Conservation (phyloP, 2,113 vertebrate genomes). For the Ornithorhynchus anatinus region DNA sequence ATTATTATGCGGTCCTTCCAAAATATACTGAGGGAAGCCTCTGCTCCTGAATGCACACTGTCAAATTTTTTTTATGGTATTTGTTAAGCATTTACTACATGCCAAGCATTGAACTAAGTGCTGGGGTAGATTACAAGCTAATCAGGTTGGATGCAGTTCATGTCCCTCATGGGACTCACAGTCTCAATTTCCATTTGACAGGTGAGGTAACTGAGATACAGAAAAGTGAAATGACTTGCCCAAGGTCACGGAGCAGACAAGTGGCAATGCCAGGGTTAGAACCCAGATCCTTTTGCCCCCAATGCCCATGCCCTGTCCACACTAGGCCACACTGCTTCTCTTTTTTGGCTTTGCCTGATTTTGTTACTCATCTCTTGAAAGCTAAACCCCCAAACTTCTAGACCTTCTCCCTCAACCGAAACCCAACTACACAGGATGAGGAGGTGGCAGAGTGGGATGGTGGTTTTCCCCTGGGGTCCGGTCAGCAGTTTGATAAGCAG, state of each 20-base stretch:
- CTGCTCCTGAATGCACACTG: no score
- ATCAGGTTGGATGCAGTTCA: no score
- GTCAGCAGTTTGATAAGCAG: not conserved
- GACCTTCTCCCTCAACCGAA: not conserved
- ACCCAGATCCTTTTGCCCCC: not conserved
- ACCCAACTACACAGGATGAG: not conserved
- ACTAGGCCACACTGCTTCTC: not conserved
- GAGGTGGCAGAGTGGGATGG: not conserved
- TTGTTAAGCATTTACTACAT: accelerated
- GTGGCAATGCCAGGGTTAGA: not conserved
- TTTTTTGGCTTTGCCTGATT: not conserved
- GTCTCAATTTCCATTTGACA: not conserved
- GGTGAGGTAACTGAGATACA: not conserved
- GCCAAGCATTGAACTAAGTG: not conserved
- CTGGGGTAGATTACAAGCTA: no score
- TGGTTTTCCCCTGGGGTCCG: not conserved
- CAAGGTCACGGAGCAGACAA: not conserved
- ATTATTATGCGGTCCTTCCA: no score
- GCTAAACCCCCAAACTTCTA: not conserved
- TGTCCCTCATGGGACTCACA: accelerated
- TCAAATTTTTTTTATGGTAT: no score
- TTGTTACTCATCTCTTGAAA: not conserved
- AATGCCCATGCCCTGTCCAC: no score
- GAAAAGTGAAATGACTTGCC: accelerated
- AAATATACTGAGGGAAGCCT: no score